A percentile compares a stretch with the other conserved stretches of the same genome.
These are phyloP conservation scores for Eilema caniola DNA, from an alignment of 2,888 invertebrate species.

Conservation along the genomic window DNA sequence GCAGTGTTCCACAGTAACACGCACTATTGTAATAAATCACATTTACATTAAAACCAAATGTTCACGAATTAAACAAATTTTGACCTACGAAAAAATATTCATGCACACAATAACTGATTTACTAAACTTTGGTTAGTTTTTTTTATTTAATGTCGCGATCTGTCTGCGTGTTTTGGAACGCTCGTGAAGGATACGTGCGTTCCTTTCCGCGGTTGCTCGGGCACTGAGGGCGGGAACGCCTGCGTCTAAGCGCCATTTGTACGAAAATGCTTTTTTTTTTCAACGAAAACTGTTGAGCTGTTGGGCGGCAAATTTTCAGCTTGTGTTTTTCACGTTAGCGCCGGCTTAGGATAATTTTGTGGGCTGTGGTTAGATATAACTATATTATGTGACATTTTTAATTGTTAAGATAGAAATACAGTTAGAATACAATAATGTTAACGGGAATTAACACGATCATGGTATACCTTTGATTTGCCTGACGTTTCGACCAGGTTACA, in stretches of 20 bases:
- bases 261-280: slow-evolving; percentile 56
- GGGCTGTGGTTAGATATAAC: neutral
- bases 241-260: slow-evolving; percentile 58
- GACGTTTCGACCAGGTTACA: no score
- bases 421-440: no score
- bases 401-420: neutral
- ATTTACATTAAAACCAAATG: slow-evolving; percentile 44
- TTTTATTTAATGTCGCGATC: slow-evolving; percentile 57
- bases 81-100: slow-evolving; percentile 24
- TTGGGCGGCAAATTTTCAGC: slow-evolving; percentile 57
- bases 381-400: neutral
- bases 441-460: no score
- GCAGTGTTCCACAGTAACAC: slow-evolving; percentile 60
- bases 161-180: slow-evolving; percentile 51
- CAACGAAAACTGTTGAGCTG: slow-evolving; percentile 48
- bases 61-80: slow-evolving; percentile 43
- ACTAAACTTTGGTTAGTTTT: slow-evolving; percentile 48
- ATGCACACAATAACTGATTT: slow-evolving; percentile 28
- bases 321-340: slow-evolving; percentile 46
- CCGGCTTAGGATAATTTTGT: slow-evolving; percentile 35
- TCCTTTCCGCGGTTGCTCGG: slow-evolving; percentile 51
- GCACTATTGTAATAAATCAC: slow-evolving; percentile 65
- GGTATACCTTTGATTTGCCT: no score
- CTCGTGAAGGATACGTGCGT: slow-evolving; percentile 59
- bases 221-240: slow-evolving; percentile 71